Conservation (phyloP, 2,113 vertebrate species). For the Morone saxatilis region DNA sequence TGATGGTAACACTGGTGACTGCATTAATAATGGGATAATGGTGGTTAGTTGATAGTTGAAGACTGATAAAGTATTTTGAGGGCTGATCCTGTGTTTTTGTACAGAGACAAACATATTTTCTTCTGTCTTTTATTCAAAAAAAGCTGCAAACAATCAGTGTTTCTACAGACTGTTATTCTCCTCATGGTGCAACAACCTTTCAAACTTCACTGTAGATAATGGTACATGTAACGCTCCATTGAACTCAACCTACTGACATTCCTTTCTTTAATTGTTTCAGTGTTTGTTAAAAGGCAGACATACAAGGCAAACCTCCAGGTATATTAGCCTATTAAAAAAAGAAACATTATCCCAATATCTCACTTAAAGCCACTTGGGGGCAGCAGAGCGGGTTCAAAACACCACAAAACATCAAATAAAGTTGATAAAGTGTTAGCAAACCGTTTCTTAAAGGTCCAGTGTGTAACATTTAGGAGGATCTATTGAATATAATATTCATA, state of each 20-base stretch:
- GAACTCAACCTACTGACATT: background rate
- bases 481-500: too few relatives aligned
- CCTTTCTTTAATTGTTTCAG: background rate
- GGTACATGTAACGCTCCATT: background rate
- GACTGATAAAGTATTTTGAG: background rate
- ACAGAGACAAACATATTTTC: background rate
- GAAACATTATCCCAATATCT: background rate
- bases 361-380: background rate
- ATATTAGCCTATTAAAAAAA: background rate
- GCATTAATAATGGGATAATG: background rate
- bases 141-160: background rate
- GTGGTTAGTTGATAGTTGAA: background rate
- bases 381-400: constrained; percentile 10
- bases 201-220: background rate
- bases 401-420: background rate
- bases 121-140: background rate
- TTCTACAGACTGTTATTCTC: background rate
- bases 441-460: background rate
- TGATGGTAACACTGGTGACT: background rate
- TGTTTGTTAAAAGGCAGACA: background rate
- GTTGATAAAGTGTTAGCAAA: background rate
- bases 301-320: background rate
- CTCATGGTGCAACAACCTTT: background rate
- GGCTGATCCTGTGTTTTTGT: background rate
- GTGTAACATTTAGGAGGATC: too few relatives aligned